These are phyloP conservation scores for Meloe dianella DNA, from an alignment of 2,888 invertebrate species.

Conservation along the genomic window DNA sequence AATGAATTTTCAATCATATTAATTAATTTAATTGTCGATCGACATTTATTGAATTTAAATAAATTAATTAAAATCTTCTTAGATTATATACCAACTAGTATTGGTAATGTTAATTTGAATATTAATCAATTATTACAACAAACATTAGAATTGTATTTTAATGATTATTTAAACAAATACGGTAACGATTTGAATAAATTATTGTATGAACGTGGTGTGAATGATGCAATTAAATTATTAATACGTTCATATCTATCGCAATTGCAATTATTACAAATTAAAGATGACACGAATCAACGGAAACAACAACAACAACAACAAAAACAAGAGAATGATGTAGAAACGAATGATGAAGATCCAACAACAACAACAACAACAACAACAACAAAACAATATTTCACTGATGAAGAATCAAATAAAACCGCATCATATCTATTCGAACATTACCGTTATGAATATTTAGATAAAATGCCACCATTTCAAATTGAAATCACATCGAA, in stretches of 20 bases:
- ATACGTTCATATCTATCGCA: constrained; percentile 67
- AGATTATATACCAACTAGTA: constrained; percentile 71
- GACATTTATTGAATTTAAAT: constrained; percentile 57
- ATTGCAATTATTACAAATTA: constrained; percentile 54
- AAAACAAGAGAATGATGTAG: constrained; percentile 39
- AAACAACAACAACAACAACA: not conserved
- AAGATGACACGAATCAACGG: constrained; percentile 39
- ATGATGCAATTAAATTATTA: constrained; percentile 66
- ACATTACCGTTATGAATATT: constrained; percentile 58
- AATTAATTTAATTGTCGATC: constrained; percentile 59
- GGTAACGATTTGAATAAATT: constrained; percentile 54
- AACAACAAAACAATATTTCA: not conserved
- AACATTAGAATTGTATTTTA: constrained; percentile 62
- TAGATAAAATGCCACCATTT: constrained; percentile 63
- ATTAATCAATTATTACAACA: constrained; percentile 61
- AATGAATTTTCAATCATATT: constrained; percentile 61
- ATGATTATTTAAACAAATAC: constrained; percentile 51
- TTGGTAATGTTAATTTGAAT: constrained; percentile 62
- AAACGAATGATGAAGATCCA: constrained; percentile 40
- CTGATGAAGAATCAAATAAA: constrained; percentile 35
- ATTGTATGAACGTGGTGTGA: constrained; percentile 58
- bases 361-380: constrained; percentile 40
- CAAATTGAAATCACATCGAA: constrained; percentile 55
- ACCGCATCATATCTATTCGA: constrained; percentile 58
- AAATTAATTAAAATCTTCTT: constrained; percentile 64